phyloP scores from a whole-genome alignment of 2,113 vertebrate species.

The Sturnus vulgaris region DNA sequence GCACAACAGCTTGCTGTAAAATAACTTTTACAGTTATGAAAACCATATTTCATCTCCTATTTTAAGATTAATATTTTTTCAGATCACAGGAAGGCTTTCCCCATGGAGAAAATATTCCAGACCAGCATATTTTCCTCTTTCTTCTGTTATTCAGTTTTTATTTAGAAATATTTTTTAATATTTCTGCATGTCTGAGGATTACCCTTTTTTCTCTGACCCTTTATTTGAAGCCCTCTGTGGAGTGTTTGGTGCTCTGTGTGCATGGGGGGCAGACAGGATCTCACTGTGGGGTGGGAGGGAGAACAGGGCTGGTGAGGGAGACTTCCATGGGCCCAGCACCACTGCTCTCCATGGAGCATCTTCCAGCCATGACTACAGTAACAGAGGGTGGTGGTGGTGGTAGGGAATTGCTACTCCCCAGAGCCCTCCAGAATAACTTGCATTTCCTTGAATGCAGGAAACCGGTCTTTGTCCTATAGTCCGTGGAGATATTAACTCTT shows the following conservation, averaged over 20 bases:
- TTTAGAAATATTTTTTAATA: neutral
- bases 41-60: neutral
- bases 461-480: neutral
- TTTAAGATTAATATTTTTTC: neutral
- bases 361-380: neutral
- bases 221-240: neutral
- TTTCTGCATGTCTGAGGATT: neutral
- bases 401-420: neutral
- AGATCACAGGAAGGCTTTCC: neutral
- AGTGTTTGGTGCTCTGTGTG: accelerated
- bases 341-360: neutral
- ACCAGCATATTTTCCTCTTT: neutral
- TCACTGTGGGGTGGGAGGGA: neutral
- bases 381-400: neutral
- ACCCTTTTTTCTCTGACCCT: neutral
- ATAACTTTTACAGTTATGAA: neutral
- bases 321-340: neutral
- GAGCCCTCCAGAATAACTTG: neutral
- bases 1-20: neutral
- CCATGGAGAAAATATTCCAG: neutral
- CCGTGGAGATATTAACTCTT: neutral
- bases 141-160: neutral
- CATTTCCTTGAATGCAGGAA: neutral
- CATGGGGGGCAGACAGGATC: neutral
- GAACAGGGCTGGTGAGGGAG: neutral